Percentiles rank a stretch among this genome's conserved stretches.
phyloP scores from a whole-genome alignment of 2,113 vertebrate genomes.

The Amia ocellicauda region DNA sequence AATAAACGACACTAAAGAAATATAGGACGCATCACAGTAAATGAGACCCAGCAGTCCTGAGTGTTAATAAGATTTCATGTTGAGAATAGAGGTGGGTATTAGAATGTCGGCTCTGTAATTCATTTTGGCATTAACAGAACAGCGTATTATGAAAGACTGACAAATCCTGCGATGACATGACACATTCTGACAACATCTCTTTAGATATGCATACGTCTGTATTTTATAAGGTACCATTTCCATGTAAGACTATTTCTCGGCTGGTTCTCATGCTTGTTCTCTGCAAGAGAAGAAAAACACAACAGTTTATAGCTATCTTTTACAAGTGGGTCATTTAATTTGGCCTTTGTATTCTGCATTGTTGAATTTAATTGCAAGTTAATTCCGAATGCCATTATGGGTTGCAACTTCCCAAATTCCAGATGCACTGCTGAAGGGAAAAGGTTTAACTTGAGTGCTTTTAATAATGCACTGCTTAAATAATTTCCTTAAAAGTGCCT shows the following conservation, averaged over 20 bases:
- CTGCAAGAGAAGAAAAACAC: background rate
- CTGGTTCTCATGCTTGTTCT: background rate
- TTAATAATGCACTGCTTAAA: slow-evolving; percentile 6
- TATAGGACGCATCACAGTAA: background rate
- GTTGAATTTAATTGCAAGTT: slow-evolving; percentile 3
- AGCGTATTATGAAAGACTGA: background rate
- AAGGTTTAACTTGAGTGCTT: slow-evolving; percentile 4
- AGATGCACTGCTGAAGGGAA: background rate
- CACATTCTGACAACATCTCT: background rate
- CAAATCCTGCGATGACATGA: background rate
- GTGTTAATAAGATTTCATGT: slow-evolving; percentile 8
- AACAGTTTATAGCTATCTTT: background rate
- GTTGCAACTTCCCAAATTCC: background rate
- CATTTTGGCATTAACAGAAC: slow-evolving; percentile 1
- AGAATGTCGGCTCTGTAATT: background rate
- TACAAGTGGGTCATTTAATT: background rate
- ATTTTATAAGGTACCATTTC: background rate
- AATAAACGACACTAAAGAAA: background rate
- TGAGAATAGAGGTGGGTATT: background rate
- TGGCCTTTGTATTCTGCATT: background rate
- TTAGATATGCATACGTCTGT: background rate
- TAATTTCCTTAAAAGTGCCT: background rate
- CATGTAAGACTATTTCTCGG: background rate
- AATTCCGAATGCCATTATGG: background rate
- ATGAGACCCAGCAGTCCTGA: background rate